Conservation (phyloP, 2,888 invertebrate species). For the Lithodes maja region DNA sequence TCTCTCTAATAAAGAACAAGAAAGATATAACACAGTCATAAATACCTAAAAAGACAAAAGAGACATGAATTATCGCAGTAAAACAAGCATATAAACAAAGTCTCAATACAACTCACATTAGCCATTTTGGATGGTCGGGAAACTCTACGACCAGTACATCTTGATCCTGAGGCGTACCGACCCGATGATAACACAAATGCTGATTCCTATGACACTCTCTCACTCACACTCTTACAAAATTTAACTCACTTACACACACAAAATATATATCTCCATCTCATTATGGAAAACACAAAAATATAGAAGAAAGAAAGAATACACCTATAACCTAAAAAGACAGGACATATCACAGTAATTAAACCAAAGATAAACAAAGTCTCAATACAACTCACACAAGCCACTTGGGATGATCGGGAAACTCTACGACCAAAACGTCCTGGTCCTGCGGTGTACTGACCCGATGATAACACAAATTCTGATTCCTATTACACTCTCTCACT, state of each 20-base stretch:
- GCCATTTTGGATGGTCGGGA: slow-evolving; percentile 90
- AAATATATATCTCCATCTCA: too few species aligned
- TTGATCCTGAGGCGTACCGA: slow-evolving; percentile 85
- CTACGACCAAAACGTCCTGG: slow-evolving; percentile 82
- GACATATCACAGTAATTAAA: neutral
- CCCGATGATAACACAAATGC: slow-evolving; percentile 92
- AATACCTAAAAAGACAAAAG: neutral
- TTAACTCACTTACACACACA: neutral
- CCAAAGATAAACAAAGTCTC: neutral
- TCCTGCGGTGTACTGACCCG: slow-evolving; percentile 86
- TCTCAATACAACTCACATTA: slow-evolving; percentile 81
- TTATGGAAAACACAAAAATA: neutral
- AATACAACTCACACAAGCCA: slow-evolving; percentile 86
- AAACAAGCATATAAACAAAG: neutral
- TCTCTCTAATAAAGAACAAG: too few species aligned
- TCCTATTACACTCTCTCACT: slow-evolving; percentile 79
- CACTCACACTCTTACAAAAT: too few species aligned
- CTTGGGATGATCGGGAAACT: slow-evolving; percentile 91
- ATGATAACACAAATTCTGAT: slow-evolving; percentile 97
- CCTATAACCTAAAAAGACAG: neutral
- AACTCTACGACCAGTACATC: slow-evolving; percentile 87
- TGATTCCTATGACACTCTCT: slow-evolving; percentile 84
- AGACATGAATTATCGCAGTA: neutral
- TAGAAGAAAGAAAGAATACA: neutral
- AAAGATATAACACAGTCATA: too few species aligned